Evolutionary conservation across 1,140 invertebrate species (phyloP).

Genomic region (Physella acuta): DNA sequence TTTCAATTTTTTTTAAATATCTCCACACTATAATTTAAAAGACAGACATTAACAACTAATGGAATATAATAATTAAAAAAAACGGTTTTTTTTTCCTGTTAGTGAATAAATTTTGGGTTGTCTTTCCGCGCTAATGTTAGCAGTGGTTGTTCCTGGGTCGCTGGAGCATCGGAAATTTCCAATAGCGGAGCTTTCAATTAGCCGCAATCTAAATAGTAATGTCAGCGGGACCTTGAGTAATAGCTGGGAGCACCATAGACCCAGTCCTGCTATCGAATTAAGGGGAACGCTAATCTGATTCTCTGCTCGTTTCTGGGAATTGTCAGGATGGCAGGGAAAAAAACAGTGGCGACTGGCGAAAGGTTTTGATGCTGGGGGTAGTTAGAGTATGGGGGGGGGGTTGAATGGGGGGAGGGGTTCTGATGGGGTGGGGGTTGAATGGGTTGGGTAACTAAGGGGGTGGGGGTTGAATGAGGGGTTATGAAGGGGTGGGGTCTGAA

Average conservation of each 20-base stretch:
- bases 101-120: too few relatives aligned
- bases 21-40: too few relatives aligned
- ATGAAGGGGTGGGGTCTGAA: neutral
- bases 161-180: too few relatives aligned
- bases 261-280: neutral
- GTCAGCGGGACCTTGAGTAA: neutral
- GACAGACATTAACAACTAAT: too few relatives aligned
- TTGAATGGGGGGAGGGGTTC: neutral
- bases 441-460: neutral
- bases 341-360: neutral
- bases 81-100: too few relatives aligned
- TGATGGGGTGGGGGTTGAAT: neutral
- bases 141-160: too few relatives aligned
- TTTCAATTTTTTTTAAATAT: too few relatives aligned
- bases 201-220: neutral
- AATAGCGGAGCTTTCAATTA: neutral
- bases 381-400: neutral
- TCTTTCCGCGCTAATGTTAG: too few relatives aligned
- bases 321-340: neutral
- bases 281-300: too few relatives aligned
- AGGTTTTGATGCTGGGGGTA: neutral
- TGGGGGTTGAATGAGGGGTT: neutral
- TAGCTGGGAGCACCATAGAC: neutral
- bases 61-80: too few relatives aligned
- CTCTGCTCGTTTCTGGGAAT: too few relatives aligned